These are phyloP conservation scores for Sparus aurata DNA, from an alignment of 2,797 vertebrate genomes.

Conservation along the genomic window DNA sequence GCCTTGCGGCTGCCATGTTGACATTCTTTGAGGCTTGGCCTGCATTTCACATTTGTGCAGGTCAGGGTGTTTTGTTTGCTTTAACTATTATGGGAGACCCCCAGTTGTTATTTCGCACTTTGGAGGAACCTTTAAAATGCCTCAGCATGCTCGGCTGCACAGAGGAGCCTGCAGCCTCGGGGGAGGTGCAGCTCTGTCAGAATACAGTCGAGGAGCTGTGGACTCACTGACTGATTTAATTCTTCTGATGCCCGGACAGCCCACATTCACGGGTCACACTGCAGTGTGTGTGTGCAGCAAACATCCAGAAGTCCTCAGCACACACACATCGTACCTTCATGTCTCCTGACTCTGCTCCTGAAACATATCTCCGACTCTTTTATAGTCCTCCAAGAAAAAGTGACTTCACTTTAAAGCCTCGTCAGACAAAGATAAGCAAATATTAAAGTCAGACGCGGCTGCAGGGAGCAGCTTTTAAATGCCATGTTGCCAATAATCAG, in stretches of 20 bases:
- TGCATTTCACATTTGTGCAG: constrained; percentile 76
- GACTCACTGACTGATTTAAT: constrained; percentile 30
- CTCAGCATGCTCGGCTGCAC: constrained; percentile 59
- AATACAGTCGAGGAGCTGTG: constrained; percentile 33
- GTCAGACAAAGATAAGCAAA: constrained; percentile 38
- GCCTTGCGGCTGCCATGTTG: constrained; percentile 75
- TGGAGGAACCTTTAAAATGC: constrained; percentile 73
- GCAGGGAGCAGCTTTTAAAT: constrained; percentile 13
- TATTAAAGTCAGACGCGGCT: constrained; percentile 11
- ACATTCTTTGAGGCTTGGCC: constrained; percentile 79
- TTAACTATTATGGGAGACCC: constrained; percentile 78
- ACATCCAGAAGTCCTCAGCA: constrained; percentile 53
- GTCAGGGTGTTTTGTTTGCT: constrained; percentile 78
- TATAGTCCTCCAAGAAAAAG: constrained; percentile 32
- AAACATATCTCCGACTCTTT: constrained; percentile 64
- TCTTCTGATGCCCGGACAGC: constrained; percentile 34
- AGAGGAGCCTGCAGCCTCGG: constrained; percentile 45
- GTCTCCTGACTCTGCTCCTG: constrained; percentile 53
- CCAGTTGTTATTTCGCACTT: constrained; percentile 82
- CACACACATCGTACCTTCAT: constrained; percentile 31
- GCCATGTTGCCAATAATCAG: constrained; percentile 2
- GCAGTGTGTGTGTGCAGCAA: constrained; percentile 56
- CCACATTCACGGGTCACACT: constrained; percentile 40
- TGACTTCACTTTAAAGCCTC: constrained; percentile 6
- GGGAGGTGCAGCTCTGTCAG: constrained; percentile 57